Conservation (phyloP, 1,140 invertebrate genomes). For the Metaphire vulgaris region DNA sequence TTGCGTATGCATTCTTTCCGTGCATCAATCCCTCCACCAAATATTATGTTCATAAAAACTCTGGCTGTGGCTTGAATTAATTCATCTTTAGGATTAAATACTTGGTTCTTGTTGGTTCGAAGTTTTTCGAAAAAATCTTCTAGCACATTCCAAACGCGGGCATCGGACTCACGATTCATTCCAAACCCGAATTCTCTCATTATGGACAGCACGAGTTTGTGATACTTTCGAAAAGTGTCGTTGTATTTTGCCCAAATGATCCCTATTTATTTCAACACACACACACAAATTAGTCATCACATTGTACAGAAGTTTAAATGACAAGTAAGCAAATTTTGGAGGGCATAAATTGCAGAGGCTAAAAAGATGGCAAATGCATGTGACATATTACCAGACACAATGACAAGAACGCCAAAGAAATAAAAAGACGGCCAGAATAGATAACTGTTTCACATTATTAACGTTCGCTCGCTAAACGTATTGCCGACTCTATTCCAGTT, state of each 20-base stretch:
- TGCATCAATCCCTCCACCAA: background rate
- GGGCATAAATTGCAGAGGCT: too few relatives aligned
- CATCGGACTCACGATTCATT: background rate
- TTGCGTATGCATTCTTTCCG: background rate
- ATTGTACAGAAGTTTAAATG: too few relatives aligned
- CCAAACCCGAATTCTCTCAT: constrained; percentile 17
- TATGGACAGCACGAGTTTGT: constrained; percentile 4
- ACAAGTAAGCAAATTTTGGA: too few relatives aligned
- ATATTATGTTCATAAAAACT: constrained; percentile 4
- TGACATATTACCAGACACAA: too few relatives aligned
- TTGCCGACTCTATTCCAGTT: too few relatives aligned
- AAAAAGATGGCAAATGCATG: too few relatives aligned
- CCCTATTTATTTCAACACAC: too few relatives aligned
- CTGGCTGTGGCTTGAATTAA: background rate
- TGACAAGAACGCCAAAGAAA: too few relatives aligned
- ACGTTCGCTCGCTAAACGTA: too few relatives aligned
- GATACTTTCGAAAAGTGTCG: constrained; percentile 8
- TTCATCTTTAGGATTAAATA: background rate
- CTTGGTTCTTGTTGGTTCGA: background rate
- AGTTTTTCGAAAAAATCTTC: constrained; percentile 2
- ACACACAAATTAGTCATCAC: too few relatives aligned
- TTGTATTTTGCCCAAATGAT: background rate
- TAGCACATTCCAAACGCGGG: background rate
- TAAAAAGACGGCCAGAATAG: too few relatives aligned
- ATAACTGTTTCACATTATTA: too few relatives aligned